phyloP scores from a whole-genome alignment of 2,888 invertebrate genomes.

The Eupithecia insigniata region DNA sequence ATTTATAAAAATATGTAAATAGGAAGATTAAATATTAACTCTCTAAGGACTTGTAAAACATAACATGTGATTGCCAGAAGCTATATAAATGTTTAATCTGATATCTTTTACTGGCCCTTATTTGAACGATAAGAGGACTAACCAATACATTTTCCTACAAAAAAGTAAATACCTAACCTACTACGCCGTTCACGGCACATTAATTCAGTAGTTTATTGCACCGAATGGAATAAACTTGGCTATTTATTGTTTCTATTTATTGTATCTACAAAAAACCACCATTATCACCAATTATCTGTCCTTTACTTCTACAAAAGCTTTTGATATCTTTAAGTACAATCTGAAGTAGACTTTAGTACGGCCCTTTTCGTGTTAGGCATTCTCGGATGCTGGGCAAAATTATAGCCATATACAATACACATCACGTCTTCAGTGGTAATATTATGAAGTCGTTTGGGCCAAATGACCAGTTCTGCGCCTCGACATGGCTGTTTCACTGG shows the following conservation, averaged over 20 bases:
- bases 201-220: constrained; percentile 5
- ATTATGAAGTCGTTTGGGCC: constrained; percentile 40
- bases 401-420: constrained; percentile 34
- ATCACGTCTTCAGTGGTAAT: constrained; percentile 33
- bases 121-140: background rate
- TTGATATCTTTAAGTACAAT: constrained; percentile 6
- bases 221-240: background rate
- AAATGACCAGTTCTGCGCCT: constrained; percentile 37
- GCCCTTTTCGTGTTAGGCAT: constrained; percentile 24
- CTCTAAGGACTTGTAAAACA: too few species aligned
- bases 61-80: background rate
- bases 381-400: constrained; percentile 17
- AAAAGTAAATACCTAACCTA: background rate
- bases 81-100: background rate
- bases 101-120: background rate
- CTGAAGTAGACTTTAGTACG: constrained; percentile 22
- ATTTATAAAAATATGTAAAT: too few species aligned
- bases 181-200: constrained; percentile 1
- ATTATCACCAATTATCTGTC: background rate
- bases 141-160: background rate
- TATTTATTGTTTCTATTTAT: background rate
- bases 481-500: background rate
- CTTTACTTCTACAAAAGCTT: constrained; percentile 1
- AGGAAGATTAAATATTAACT: too few species aligned
- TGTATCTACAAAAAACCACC: background rate